Base-by-base conservation (phyloP, 92 coral and sea anemone genomes). In the Porites lobata region DNA sequence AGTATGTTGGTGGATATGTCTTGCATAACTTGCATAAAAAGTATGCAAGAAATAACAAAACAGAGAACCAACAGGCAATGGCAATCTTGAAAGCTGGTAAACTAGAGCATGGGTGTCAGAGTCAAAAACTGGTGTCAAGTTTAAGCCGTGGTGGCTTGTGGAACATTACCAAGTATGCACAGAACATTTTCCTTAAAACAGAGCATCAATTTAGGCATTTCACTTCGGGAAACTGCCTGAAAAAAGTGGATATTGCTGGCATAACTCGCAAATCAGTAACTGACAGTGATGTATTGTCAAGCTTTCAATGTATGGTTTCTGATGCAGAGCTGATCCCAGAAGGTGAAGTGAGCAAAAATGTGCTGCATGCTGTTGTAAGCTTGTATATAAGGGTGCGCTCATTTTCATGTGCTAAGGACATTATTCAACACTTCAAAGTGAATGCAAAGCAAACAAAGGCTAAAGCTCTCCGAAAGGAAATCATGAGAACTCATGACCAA, bases 1-100 rank as follows among this genome's bases (percentile, higher is more conserved):
- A 86, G 75, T 86, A 91, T 59, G 51, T 91, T 56, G 77, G 72
- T 50, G 91, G 94, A 14, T 86, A 86, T 86, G 94, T 82, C 29
- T 81, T 59, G 38, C 85, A 85, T 66, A 79, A 72, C 20, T 57
- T 72, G 14, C 50, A 43, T 15, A 72, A 72, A 24, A 72, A 50
- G 50, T 57, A 72, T 24, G 15, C 8, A 38, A 47, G n/a, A 43
- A 57, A 38, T 13, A 72, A 75, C 17, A 51, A 62, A 7, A 43
- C n/a, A 51, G 79, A 81, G 83, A 88, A 47, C 80, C 86, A 77
- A 74, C 90, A 90, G 75, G 87, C 92, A 8, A 88, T 86, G 90
- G 76, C 87, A 69, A 88, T 93, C 32, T 83, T 93, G 9, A 79
- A 88, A 75, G 90, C 91, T 32, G 80, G 87, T 61, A 91, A 91